These are phyloP conservation scores for Tetranychus cinnabarinus DNA, from an alignment of 1,140 invertebrate genomes.

Conservation along the genomic window DNA sequence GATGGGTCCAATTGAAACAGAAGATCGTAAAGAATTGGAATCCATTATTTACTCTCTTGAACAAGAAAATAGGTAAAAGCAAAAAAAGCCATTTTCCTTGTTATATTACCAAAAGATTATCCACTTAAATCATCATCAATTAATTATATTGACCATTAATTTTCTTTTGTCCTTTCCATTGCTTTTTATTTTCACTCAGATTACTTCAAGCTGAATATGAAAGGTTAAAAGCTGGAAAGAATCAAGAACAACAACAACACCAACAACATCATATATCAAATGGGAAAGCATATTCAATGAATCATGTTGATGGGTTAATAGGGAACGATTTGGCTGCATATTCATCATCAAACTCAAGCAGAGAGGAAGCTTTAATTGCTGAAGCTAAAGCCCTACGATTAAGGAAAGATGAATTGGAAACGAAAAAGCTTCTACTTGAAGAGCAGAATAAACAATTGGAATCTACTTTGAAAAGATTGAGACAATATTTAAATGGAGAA, in stretches of 20 bases:
- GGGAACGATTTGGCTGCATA: slow-evolving; percentile 46
- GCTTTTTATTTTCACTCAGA: slow-evolving; percentile 16
- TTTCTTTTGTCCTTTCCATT: neutral
- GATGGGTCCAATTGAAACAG: slow-evolving; percentile 57
- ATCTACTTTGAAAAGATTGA: slow-evolving; percentile 42
- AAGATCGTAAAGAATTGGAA: slow-evolving; percentile 77
- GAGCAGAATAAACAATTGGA: slow-evolving; percentile 74
- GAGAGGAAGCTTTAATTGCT: neutral
- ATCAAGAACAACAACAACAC: neutral
- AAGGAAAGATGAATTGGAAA: slow-evolving; percentile 79
- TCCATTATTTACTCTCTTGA: slow-evolving; percentile 81
- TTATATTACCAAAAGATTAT: neutral
- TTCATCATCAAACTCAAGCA: slow-evolving; percentile 34
- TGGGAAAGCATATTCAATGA: neutral
- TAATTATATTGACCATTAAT: neutral
- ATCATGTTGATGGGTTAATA: neutral
- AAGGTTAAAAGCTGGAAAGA: slow-evolving; percentile 23
- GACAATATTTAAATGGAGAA: neutral
- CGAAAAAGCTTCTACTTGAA: slow-evolving; percentile 85
- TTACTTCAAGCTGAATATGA: slow-evolving; percentile 81
- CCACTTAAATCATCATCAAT: neutral
- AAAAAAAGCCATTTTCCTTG: neutral
- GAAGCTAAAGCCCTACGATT: slow-evolving; percentile 61
- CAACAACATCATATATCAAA: neutral
- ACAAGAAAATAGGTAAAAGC: slow-evolving; percentile 49